Conservation (phyloP, 2,113 vertebrate genomes). For the Orientallactaga bullata region DNA sequence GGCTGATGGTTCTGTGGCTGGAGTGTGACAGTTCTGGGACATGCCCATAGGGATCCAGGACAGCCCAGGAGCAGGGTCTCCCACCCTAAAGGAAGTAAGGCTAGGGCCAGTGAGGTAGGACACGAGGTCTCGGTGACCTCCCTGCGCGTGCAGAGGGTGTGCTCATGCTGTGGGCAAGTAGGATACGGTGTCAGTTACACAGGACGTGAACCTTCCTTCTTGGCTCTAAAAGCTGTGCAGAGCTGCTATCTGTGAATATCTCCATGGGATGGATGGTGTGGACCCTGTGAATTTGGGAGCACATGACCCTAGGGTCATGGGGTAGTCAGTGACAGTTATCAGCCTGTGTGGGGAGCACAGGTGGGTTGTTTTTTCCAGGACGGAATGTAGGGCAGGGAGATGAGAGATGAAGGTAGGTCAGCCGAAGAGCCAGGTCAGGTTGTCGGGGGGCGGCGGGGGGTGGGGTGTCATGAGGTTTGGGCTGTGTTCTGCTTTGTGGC, state of each 20-base stretch:
- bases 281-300: background rate
- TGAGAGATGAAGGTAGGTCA: background rate
- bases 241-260: background rate
- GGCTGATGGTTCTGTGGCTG: background rate
- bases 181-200: background rate
- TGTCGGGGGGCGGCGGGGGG: no score
- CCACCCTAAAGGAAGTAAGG: background rate
- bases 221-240: background rate
- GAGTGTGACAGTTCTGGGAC: background rate
- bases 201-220: background rate
- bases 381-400: background rate
- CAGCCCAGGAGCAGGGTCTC: background rate
- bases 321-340: no score
- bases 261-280: background rate
- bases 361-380: background rate
- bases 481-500: background rate
- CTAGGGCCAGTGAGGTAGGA: background rate
- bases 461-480: no score
- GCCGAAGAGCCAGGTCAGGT: background rate
- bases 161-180: no score
- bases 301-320: background rate
- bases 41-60: background rate
- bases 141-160: background rate
- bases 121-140: background rate
- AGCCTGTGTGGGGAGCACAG: background rate